Base-by-base conservation (phyloP, 2,888 invertebrate species). In the Agrotis exclamationis region DNA sequence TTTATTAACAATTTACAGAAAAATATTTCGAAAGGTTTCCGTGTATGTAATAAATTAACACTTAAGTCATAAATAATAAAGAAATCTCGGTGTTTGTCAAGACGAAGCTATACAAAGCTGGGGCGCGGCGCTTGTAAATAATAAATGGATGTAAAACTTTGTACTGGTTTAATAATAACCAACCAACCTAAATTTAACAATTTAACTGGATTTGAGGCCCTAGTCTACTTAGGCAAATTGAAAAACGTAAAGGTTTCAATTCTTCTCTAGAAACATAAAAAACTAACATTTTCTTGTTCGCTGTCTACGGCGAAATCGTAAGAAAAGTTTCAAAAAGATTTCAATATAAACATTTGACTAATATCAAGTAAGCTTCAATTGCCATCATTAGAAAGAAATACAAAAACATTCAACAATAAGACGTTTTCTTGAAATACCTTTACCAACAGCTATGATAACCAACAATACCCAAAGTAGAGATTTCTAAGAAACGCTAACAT, bases 161-260 rank as follows among this genome's bases (percentile, higher is more conserved):
- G 39, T 9, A 39, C 11, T 11, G 39, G 39, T 39, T 39, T 39
- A 39, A 39, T 39, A 39, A 39, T 39, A 11, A 4, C 9, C 11
- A 39, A 39, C 39, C 9, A 39, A 39, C 39, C 39, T 39, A 39
- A 39, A 39, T 39, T 3, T 28, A 4, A 39, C 39, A 39, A 9
- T 39, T 39, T 39, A 39, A 39, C 39, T 39, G 39, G 39, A 39
- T 7, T 11, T 50, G 28, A 22, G 28, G 14, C 33, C n/a, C 3
- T 22, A 53, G 57, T 44, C 6, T 22, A 54, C n/a, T 69, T 58
- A n/a, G 13, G 20, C 2, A 44, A 67, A 13, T 33, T 58, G n/a
- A 45, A 68, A 22, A 22, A 4, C 45, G 0, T n/a, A n/a, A 11
- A 65, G 6, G 22, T 44, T 68, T 45, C 13, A 16, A n/a, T 14